Evolutionary conservation across 1,140 invertebrate species (phyloP).

Genomic region (Drosophila serrata): DNA sequence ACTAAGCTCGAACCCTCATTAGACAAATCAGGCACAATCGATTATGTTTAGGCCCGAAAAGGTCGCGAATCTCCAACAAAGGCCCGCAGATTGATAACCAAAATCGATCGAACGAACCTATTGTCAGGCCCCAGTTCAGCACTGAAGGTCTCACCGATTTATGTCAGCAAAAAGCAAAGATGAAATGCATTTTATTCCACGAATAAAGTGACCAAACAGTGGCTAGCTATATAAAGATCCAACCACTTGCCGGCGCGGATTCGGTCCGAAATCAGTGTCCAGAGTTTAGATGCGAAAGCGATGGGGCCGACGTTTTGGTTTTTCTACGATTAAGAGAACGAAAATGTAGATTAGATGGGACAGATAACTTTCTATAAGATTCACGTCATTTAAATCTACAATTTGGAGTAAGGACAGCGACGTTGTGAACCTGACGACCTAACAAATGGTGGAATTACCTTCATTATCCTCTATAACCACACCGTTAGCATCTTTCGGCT

Average conservation of each 20-base stretch:
- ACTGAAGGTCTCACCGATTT: conserved; percentile 29
- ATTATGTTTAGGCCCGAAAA: conserved; percentile 30
- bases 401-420: neutral
- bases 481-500: neutral
- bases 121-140: conserved; percentile 6
- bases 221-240: conserved; percentile 39
- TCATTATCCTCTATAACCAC: neutral
- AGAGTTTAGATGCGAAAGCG: conserved; percentile 51
- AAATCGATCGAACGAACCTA: conserved; percentile 4
- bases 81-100: conserved; percentile 7
- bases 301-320: neutral
- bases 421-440: no score
- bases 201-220: neutral
- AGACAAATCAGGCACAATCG: conserved; percentile 27
- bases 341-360: neutral
- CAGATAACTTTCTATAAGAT: conserved; percentile 8
- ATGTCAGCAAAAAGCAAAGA: conserved; percentile 39
- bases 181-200: conserved; percentile 68
- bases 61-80: conserved; percentile 31
- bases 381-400: conserved; percentile 43
- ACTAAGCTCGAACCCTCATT: conserved; percentile 35
- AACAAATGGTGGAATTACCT: conserved; percentile 26
- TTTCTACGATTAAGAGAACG: neutral
- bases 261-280: conserved; percentile 5
- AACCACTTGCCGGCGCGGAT: neutral